phyloP scores from a whole-genome alignment of 2,888 invertebrate species.

The Automeris io region DNA sequence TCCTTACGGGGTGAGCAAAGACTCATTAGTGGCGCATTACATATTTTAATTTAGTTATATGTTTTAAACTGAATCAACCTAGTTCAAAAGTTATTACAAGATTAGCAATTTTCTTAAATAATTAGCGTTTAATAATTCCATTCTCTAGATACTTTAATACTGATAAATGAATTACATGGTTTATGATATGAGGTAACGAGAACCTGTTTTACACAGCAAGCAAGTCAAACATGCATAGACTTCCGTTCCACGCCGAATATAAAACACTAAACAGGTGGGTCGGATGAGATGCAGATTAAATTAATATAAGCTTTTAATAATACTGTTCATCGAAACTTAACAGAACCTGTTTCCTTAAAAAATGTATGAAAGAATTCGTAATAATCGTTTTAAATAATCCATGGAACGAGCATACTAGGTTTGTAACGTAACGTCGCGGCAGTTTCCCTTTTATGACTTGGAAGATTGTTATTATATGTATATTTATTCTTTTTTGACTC shows the following conservation, averaged over 20 bases:
- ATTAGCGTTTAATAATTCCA: slow-evolving; percentile 6
- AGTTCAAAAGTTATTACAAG: too few species aligned
- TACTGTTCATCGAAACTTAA: not conserved
- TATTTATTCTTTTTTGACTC: too few species aligned
- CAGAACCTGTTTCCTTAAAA: not conserved
- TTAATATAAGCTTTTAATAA: slow-evolving; percentile 11
- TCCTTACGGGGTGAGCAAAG: too few species aligned
- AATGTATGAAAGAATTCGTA: not conserved
- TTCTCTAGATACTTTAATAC: slow-evolving; percentile 3
- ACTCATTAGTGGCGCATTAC: too few species aligned
- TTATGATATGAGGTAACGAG: slow-evolving; percentile 8
- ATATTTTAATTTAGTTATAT: too few species aligned
- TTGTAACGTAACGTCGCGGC: too few species aligned
- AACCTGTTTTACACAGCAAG: slow-evolving; percentile 9
- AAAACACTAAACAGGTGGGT: slow-evolving; percentile 15
- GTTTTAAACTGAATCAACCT: too few species aligned
- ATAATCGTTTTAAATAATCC: slow-evolving; percentile 12
- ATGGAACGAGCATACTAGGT: too few species aligned
- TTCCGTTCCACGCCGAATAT: slow-evolving; percentile 14
- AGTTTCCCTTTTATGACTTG: too few species aligned
- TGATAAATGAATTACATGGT: slow-evolving; percentile 10
- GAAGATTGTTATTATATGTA: too few species aligned
- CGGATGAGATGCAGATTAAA: slow-evolving; percentile 6
- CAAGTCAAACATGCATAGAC: slow-evolving; percentile 8
- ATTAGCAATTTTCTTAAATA: not conserved